Conservation (phyloP, 37 sponge, comb jelly and placozoan species). For the Theonella swinhoei region DNA sequence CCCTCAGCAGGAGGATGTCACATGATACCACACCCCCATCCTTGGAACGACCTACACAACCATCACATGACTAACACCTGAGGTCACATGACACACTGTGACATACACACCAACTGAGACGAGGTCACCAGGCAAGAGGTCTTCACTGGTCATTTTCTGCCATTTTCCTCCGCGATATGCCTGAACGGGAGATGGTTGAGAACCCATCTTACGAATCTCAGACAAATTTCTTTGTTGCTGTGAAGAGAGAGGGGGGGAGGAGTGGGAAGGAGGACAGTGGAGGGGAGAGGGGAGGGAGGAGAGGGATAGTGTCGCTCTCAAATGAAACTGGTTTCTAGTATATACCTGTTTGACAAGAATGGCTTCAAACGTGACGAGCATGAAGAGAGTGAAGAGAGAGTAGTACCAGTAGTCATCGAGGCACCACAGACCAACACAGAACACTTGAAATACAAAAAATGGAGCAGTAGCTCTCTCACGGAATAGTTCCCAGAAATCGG, state of each 20-base stretch:
- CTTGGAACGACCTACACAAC: conserved; percentile 66
- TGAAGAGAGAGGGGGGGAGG: background rate
- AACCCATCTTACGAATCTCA: conserved; percentile 84
- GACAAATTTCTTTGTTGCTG: conserved; percentile 90
- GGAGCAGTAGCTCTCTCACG: conserved; percentile 95
- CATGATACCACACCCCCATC: conserved; percentile 78
- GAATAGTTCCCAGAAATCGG: conserved; percentile 89
- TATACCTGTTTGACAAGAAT: conserved; percentile 94
- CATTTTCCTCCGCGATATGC: conserved; percentile 82
- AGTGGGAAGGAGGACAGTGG: background rate
- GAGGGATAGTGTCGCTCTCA: too few species aligned
- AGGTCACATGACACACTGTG: background rate
- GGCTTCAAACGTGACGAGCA: conserved; percentile 94
- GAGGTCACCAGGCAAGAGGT: conserved; percentile 92
- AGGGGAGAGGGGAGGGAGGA: too few species aligned
- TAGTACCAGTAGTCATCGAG: conserved; percentile 99
- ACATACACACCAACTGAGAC: conserved; percentile 76
- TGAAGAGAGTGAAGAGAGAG: conserved; percentile 93
- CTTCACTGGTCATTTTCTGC: conserved; percentile 69
- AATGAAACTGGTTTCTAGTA: too few species aligned
- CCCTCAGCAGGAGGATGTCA: conserved; percentile 90
- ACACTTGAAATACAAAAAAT: conserved; percentile 99
- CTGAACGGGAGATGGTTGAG: conserved; percentile 63
- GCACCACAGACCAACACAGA: conserved; percentile 98
- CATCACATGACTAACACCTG: background rate